Conservation (phyloP, 2,888 invertebrate genomes). For the Tetragonisca angustula region DNA sequence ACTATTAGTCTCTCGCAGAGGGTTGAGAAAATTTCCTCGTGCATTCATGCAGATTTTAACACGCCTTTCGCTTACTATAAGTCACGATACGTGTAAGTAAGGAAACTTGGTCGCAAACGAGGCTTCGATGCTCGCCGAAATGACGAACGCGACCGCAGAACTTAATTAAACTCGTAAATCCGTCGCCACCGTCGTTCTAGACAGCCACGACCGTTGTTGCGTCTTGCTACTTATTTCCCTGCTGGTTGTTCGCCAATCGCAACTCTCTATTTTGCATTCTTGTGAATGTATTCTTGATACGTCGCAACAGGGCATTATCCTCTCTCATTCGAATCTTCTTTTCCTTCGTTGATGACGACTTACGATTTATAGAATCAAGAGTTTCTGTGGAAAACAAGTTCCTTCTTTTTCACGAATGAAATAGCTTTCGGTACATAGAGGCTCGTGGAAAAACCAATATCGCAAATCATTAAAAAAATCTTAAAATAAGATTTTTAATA, state of each 20-base stretch:
- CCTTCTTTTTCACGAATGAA: background rate
- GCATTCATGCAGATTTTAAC: background rate
- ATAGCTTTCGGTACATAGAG: background rate
- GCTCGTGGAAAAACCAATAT: too few species aligned
- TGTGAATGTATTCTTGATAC: background rate
- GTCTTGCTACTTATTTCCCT: conserved; percentile 65
- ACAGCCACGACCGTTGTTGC: conserved; percentile 70
- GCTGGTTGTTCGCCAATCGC: conserved; percentile 21
- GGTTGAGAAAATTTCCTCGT: background rate
- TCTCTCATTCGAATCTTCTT: background rate
- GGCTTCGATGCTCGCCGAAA: conserved; percentile 78
- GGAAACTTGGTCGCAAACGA: conserved; percentile 71
- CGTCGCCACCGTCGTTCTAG: conserved; percentile 71
- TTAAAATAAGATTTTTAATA: too few species aligned
- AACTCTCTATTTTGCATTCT: background rate
- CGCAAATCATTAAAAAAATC: too few species aligned
- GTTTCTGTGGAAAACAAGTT: background rate
- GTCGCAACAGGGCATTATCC: background rate
- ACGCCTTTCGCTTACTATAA: conserved; percentile 10
- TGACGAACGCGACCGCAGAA: conserved; percentile 82
- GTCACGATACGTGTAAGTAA: conserved; percentile 26
- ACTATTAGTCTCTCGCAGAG: background rate
- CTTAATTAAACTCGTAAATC: conserved; percentile 83
- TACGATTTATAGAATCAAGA: background rate
- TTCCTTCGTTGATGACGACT: background rate